Evolutionary conservation across 2,113 vertebrate species (phyloP), one percentile per base, ranked within the genome.

Genomic region (Polypterus senegalus): DNA sequence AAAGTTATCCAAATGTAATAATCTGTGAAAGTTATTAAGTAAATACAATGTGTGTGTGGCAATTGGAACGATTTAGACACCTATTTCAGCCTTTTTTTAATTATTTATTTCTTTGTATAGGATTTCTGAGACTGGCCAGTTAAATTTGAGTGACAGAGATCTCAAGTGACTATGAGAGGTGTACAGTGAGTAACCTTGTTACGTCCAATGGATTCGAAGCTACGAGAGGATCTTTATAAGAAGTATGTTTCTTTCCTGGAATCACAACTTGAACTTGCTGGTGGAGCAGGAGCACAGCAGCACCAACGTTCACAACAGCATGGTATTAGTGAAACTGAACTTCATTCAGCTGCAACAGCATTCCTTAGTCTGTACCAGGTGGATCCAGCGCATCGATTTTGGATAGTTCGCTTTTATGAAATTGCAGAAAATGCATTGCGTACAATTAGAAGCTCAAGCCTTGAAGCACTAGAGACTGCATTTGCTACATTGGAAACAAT

Each of bases 211-310:
- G 96, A 97, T 92, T 82, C 92, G 65, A 97, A 97, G 83, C 87
- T 96, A 10, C 94, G 92, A 77, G 96, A 98, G 79, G 93, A 97
- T 80, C 83, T 98, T 57, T 97, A 97, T 71, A 86, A 90, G 79
- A 93, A 95, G 83, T 98, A 98, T 69, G 89, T 92, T 71, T 91
- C 89, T 55, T 91, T 89, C 74, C 88, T 97, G 48, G 94, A 98
- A 64, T 85, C 85, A 74, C 87, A 88, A 54, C 80, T 91, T 76
- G 91, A 89, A 49, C 67, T 85, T 60, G 79, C 85, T 65, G 83
- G 86, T 63, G 64, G 58, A 58, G 67, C 52, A 55, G 72, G 64
- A 62, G 69, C 67, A 51, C 76, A 82, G 62, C 27, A 27, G 27
- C 27, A 27, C 27, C 27, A 27, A 27, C 27, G 27, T 27, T 2